Evolutionary conservation across 92 coral and sea anemone species (phyloP).

Genomic region (Montipora capitata): DNA sequence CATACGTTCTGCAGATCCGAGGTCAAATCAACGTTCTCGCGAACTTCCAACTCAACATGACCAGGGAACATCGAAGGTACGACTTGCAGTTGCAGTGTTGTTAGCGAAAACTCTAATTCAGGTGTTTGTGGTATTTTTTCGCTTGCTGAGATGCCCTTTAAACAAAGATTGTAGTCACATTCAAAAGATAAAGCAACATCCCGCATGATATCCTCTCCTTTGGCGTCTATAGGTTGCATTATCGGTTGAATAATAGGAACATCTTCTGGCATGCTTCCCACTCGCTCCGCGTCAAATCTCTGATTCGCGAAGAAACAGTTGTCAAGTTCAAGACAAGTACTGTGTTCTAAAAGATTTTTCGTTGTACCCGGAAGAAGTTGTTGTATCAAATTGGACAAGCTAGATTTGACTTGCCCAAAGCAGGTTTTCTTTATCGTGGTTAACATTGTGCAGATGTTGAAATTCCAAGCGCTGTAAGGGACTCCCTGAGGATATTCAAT

Average conservation of each 20-base stretch:
- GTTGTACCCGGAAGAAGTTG: conserved; percentile 62
- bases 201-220: conserved; percentile 17
- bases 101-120: conserved; percentile 1
- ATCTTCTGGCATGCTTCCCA: conserved; percentile 68
- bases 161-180: conserved; percentile 71
- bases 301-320: conserved; percentile 58
- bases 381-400: conserved; percentile 15
- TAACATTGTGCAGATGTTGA: conserved; percentile 64
- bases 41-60: conserved; percentile 28
- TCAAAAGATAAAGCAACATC: conserved; percentile 54
- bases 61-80: conserved; percentile 46
- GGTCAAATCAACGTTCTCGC: conserved; percentile 24
- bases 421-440: conserved; percentile 59
- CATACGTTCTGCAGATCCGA: conserved; percentile 48
- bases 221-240: conserved; percentile 33
- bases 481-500: conserved; percentile 55
- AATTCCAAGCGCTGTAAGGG: conserved; percentile 70
- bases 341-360: conserved; percentile 31
- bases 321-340: conserved; percentile 37
- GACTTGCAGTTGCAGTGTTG: conserved; percentile 30
- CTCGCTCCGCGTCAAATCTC: conserved; percentile 34
- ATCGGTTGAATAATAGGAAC: conserved; percentile 53
- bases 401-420: conserved; percentile 32
- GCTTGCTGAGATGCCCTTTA: conserved; percentile 58
- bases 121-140: conserved; percentile 12